Base-by-base conservation (phyloP, 53 echinoderm and acorn worm species). In the Henricia sp. region DNA sequence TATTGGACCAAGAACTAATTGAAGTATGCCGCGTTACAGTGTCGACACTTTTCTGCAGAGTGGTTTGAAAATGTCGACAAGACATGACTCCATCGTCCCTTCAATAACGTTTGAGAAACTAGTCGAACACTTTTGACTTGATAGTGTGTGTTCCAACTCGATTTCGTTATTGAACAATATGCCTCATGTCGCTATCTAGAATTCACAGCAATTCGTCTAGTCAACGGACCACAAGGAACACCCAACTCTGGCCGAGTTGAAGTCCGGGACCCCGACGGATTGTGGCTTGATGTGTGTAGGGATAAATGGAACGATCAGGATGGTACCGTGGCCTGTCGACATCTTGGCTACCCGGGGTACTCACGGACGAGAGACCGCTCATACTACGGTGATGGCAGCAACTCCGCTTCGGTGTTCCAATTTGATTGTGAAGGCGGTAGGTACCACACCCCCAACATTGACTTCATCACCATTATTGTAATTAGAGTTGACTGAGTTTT, bases 241-340 rank as follows among this genome's bases (percentile, higher is more conserved):
- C 54, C 54, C 17, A 73, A 73, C 54, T 35, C 73, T 1, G 73
- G 53, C 50, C 73, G 73, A 52, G 73, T 73, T 33, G 51, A 73
- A 73, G 73, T 73, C 52, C 50, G 54, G 30, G 16, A 53, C 2
- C 19, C 52, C 16, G 52, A 20, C 27, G 10, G 25, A 20, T 4
- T 37, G 17, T 73, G 73, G 73, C 37, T 73, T 35, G 37, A 52
- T 35, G 73, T 73, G 21, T 73, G 73, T 24, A 54, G 54, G 6
- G 5, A 19, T 4, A 25, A 34, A 27, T 73, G 73, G 73, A 40
- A 36, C 24, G 8, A 53, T 1, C 20, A 36, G 0, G 73, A 73
- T 33, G 73, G 53, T 13, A 2, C 9, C 25, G 37, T 73, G 25
- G 73, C 52, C 10, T 73, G 73, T 16, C 73, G 52, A 8, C 73